Evolutionary conservation across 2,113 vertebrate genomes (phyloP), one percentile per base, ranked within the genome.

Genomic region (Tupaia chinensis): DNA sequence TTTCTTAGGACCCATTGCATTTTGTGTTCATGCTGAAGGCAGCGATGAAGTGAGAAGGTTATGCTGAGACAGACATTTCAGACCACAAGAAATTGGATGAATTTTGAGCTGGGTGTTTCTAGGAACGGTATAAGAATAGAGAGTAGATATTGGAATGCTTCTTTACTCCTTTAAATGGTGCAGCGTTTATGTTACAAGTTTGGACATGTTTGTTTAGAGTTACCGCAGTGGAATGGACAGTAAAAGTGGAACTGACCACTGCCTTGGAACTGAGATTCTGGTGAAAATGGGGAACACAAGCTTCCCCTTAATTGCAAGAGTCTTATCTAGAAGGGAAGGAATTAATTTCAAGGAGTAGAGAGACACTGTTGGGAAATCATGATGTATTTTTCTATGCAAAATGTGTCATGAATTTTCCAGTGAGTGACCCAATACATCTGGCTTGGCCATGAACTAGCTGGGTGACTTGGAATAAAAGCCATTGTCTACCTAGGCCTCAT

Each of bases 301-400:
- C 19, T 60, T 81, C 66, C 13, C 13, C 11, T 61, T 92, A 66
- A 66, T 91, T 19, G 86, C 27, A 25, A 90, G 44, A 72, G 29
- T 58, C 76, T 78, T 92, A 91, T 27, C 29, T 1, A 95, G 92
- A 91, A 89, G 13, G 66, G 17, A 93, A 93, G 32, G 29, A 85
- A 66, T 69, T 92, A 15, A 29, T 14, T 32, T 78, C 54, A 77
- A 95, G 58, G 27, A 61, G 44, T 15, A 95, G 27, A 72, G 29
- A 65, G 53, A n/a, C 44, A 22, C 9, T 70, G 54, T 29, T 73
- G 89, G n/a, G 68, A 93, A 23, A 73, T 78, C 8, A 76, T 44
- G 44, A 44, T 44, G 44, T 44, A 44, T 44, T 44, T 44, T 44
- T 44, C 44, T 44, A 44, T 44, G 44, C 44, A 44, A 44, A 44